A percentile compares a stretch with the other conserved stretches of the same genome.
Conservation (phyloP, 2,888 invertebrate species). For the Sphaerophoria taeniata region DNA sequence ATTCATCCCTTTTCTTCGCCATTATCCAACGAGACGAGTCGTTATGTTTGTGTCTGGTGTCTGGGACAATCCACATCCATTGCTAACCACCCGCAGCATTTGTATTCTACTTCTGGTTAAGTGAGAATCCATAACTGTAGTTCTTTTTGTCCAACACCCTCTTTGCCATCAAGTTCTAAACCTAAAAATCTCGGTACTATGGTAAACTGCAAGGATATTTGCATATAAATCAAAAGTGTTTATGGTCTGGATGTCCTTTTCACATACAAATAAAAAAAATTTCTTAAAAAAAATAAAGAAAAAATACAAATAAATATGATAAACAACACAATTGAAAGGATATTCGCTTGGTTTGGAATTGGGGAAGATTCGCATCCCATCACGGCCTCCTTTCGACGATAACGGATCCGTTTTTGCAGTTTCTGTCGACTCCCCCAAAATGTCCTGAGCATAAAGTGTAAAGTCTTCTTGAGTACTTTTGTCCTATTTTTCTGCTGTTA, state of each 20-base stretch:
- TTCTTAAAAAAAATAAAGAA: constrained; percentile 17
- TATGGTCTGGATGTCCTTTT: constrained; percentile 73
- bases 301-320: constrained; percentile 69
- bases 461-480: constrained; percentile 60
- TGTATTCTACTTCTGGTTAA: constrained; percentile 25
- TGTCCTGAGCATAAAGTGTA: constrained; percentile 22
- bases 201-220: constrained; percentile 59
- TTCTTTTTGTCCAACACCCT: neutral
- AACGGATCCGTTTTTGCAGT: neutral
- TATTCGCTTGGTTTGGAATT: constrained; percentile 62
- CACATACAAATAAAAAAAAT: constrained; percentile 24
- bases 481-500: constrained; percentile 44
- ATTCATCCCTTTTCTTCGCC: constrained; percentile 12
- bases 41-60: constrained; percentile 32
- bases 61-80: constrained; percentile 1
- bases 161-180: neutral
- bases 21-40: constrained; percentile 21
- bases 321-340: constrained; percentile 73
- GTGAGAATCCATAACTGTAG: constrained; percentile 47
- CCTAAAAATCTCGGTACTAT: neutral
- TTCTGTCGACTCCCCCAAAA: neutral
- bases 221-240: constrained; percentile 75
- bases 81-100: constrained; percentile 9
- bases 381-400: constrained; percentile 1
- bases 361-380: constrained; percentile 40